A percentile compares a stretch with the other conserved stretches of the same genome.
phyloP scores from a whole-genome alignment of 2,113 vertebrate species.

The Galbula dea region DNA sequence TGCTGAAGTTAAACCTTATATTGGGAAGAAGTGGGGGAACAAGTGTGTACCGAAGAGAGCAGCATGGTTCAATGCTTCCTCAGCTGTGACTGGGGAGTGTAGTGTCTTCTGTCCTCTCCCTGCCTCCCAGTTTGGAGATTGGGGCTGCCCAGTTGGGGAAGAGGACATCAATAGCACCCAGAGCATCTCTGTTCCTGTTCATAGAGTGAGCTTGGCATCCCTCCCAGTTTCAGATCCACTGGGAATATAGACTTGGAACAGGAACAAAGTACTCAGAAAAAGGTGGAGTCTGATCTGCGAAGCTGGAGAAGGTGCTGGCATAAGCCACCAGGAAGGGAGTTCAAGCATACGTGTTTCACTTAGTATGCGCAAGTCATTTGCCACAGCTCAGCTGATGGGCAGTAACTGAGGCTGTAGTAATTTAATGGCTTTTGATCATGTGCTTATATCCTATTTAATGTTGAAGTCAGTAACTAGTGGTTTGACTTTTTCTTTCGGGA shows the following conservation, averaged over 20 bases:
- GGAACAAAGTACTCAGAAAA: conserved; percentile 35
- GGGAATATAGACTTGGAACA: conserved; percentile 54
- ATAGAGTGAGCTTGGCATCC: not conserved
- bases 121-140: not conserved
- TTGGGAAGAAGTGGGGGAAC: not conserved
- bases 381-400: conserved; percentile 31
- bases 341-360: not conserved
- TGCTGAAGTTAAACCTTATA: not conserved
- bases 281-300: conserved; percentile 19
- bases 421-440: conserved; percentile 48
- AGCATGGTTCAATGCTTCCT: not conserved
- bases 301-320: not conserved
- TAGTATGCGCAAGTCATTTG: not conserved
- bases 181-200: conserved; percentile 3
- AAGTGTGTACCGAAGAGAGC: not conserved
- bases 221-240: conserved; percentile 57
- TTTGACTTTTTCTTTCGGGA: not conserved
- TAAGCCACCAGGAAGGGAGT: conserved; percentile 4
- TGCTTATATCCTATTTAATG: conserved; percentile 33
- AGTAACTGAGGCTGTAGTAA: not conserved
- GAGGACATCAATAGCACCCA: not conserved
- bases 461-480: conserved; percentile 1
- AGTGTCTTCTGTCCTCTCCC: not conserved
- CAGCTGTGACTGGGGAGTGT: not conserved
- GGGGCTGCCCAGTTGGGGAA: not conserved